phyloP scores from a whole-genome alignment of 1,140 invertebrate genomes.

The Lasioglossum albipes region DNA sequence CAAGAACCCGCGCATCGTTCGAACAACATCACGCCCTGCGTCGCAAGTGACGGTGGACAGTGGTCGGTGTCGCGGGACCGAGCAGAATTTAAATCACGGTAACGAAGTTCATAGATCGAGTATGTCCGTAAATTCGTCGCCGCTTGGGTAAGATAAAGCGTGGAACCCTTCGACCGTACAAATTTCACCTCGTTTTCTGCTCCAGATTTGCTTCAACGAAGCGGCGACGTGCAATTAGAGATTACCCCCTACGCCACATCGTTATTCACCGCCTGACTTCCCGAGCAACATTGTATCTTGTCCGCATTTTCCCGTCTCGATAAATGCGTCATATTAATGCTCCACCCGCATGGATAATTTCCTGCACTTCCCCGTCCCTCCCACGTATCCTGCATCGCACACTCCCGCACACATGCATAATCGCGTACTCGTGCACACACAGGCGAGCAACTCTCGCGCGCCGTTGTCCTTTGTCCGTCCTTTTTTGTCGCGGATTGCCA shows the following conservation, averaged over 20 bases:
- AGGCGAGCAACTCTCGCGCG: too few relatives aligned
- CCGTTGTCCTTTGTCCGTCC: neutral
- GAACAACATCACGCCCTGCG: too few relatives aligned
- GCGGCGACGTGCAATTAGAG: conserved; percentile 6
- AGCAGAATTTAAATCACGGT: neutral
- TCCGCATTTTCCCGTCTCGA: conserved; percentile 9
- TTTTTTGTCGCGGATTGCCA: conserved; percentile 3
- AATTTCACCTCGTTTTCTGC: conserved; percentile 1
- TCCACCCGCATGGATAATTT: conserved; percentile 9
- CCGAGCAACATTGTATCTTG: neutral
- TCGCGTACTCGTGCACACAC: too few relatives aligned
- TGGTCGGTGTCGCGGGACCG: too few relatives aligned
- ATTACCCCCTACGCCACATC: conserved; percentile 4
- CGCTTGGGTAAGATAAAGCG: neutral
- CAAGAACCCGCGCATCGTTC: too few relatives aligned
- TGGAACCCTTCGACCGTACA: neutral
- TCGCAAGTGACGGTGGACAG: too few relatives aligned
- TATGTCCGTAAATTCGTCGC: neutral
- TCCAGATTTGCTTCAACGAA: neutral
- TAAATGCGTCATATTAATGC: conserved; percentile 12
- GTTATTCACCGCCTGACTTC: neutral
- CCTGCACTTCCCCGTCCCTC: too few relatives aligned
- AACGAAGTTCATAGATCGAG: conserved; percentile 1
- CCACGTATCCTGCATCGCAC: neutral
- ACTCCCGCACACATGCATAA: too few relatives aligned